These are phyloP conservation scores for Phengaris arion DNA, from an alignment of 2,888 invertebrate species.

Conservation along the genomic window DNA sequence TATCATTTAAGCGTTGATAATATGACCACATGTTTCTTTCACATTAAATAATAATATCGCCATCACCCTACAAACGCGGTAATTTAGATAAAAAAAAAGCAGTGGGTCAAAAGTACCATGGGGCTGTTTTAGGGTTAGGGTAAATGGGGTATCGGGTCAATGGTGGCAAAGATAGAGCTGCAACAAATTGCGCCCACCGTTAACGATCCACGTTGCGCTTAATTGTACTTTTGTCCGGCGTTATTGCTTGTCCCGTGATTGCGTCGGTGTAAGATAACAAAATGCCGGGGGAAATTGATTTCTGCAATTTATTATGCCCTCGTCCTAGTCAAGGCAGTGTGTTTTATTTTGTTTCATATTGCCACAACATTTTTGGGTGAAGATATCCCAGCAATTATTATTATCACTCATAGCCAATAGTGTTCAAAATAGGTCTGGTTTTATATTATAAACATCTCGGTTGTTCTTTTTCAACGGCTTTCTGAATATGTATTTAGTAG, in stretches of 20 bases:
- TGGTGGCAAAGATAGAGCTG: slow-evolving; percentile 75
- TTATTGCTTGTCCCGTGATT: slow-evolving; percentile 58
- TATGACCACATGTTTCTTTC: slow-evolving; percentile 74
- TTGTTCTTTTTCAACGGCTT: no score
- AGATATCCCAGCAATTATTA: not conserved
- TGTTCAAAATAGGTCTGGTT: not conserved
- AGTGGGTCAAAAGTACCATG: slow-evolving; percentile 42
- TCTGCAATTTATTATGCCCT: slow-evolving; percentile 33
- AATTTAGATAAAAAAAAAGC: slow-evolving; percentile 25
- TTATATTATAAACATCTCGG: no score
- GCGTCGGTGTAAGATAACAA: slow-evolving; percentile 55
- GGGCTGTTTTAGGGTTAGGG: slow-evolving; percentile 51
- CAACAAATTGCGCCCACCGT: slow-evolving; percentile 77
- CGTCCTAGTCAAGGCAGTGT: slow-evolving; percentile 30
- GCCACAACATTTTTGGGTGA: not conserved
- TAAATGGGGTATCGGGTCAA: slow-evolving; percentile 78
- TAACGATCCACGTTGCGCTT: slow-evolving; percentile 73
- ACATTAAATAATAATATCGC: slow-evolving; percentile 66
- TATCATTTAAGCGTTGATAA: slow-evolving; percentile 73
- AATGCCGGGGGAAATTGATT: slow-evolving; percentile 39
- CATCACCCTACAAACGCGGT: slow-evolving; percentile 43
- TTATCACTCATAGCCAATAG: not conserved
- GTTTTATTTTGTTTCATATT: slow-evolving; percentile 31
- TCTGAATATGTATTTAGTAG: no score
- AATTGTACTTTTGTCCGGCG: slow-evolving; percentile 76